Conservation (phyloP, 2,797 vertebrate genomes). For the Luscinia megarhynchos region DNA sequence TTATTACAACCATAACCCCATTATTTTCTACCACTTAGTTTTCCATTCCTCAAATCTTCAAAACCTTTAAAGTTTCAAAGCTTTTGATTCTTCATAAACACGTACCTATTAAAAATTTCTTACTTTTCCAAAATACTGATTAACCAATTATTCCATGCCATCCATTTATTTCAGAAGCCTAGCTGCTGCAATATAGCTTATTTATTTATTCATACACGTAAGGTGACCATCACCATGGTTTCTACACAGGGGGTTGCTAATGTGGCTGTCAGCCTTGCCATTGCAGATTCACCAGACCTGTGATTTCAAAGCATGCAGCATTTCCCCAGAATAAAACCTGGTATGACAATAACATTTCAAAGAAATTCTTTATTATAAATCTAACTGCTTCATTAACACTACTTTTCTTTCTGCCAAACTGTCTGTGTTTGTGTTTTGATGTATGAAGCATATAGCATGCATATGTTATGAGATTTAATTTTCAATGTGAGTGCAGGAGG, state of each 20-base stretch:
- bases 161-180: neutral
- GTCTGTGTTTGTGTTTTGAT: constrained; percentile 13
- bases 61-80: neutral
- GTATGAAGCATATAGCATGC: neutral
- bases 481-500: neutral
- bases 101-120: neutral
- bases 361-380: neutral
- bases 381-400: constrained; percentile 6
- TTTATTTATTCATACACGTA: neutral
- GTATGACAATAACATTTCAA: neutral
- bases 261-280: constrained; percentile 1
- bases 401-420: neutral
- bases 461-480: neutral
- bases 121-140: neutral
- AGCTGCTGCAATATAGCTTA: neutral
- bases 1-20: neutral
- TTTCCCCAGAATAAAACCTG: neutral
- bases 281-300: constrained; percentile 4
- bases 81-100: neutral
- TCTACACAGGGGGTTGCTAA: neutral
- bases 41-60: neutral
- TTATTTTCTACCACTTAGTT: neutral
- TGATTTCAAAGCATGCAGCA: neutral
- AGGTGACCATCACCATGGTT: constrained; percentile 45
- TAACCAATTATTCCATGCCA: neutral